phyloP scores from a whole-genome alignment of 2,113 vertebrate species.

The Beaufortia kweichowensis region DNA sequence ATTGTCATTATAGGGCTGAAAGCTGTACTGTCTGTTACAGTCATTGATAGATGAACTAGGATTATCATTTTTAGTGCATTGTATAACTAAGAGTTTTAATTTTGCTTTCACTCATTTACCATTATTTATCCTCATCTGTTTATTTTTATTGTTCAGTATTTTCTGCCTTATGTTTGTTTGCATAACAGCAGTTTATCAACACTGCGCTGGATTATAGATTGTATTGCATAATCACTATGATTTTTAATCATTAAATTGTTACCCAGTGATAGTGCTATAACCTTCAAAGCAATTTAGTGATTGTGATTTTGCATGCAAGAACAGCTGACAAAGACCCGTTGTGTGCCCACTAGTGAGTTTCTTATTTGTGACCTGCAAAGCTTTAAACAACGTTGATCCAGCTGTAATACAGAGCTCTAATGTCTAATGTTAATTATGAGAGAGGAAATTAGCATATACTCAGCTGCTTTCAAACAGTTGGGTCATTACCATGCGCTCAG shows the following conservation, averaged over 20 bases:
- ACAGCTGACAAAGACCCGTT: neutral
- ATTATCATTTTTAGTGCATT: no score
- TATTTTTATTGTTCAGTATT: neutral
- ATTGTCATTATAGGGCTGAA: no score
- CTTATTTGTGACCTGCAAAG: conserved; percentile 40
- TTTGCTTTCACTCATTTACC: no score
- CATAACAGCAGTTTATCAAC: neutral
- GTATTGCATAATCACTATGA: neutral
- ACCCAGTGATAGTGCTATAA: conserved; percentile 45
- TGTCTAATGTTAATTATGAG: conserved; percentile 59
- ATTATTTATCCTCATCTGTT: accelerated
- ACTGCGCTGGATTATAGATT: neutral
- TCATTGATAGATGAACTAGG: no score
- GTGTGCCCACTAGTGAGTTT: neutral
- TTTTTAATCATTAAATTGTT: neutral
- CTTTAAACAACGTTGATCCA: no score
- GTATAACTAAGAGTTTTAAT: no score
- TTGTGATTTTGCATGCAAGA: neutral
- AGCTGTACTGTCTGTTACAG: no score
- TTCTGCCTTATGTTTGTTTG: neutral
- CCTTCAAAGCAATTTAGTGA: conserved; percentile 42
- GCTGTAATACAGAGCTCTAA: no score
- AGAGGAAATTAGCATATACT: conserved; percentile 58
- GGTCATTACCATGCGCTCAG: conserved; percentile 49
- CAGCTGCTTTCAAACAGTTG: conserved; percentile 52